These are phyloP conservation scores for Philhelius pedissequus DNA, from an alignment of 2,888 invertebrate genomes.

Conservation along the genomic window DNA sequence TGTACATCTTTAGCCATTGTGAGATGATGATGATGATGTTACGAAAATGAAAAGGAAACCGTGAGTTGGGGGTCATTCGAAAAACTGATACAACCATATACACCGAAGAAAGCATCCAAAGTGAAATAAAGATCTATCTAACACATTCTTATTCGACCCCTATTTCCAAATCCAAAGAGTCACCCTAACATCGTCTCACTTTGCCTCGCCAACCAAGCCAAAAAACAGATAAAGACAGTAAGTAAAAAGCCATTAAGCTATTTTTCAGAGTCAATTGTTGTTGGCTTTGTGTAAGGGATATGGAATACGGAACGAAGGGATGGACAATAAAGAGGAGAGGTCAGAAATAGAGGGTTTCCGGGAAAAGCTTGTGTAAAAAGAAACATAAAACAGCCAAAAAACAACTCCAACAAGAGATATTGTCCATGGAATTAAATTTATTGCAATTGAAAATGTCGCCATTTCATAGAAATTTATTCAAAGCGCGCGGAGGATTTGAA, in stretches of 20 bases:
- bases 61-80: not conserved
- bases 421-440: conserved; percentile 63
- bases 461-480: conserved; percentile 38
- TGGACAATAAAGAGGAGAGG: no score
- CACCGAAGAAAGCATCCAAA: conserved; percentile 50
- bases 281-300: not conserved
- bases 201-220: not conserved
- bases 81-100: conserved; percentile 6
- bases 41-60: not conserved
- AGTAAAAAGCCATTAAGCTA: conserved; percentile 68
- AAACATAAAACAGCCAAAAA: conserved; percentile 11
- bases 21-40: not conserved
- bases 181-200: not conserved
- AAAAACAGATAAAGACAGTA: conserved; percentile 55
- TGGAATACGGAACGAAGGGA: no score
- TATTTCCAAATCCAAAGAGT: not conserved
- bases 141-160: conserved; percentile 49
- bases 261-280: conserved; percentile 67
- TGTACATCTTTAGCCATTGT: conserved; percentile 16
- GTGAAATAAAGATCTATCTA: conserved; percentile 63
- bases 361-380: not conserved
- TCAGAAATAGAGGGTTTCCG: not conserved
- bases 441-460: conserved; percentile 64
- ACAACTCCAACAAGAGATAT: conserved; percentile 54
- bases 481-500: conserved; percentile 52